Base-by-base conservation (phyloP, 2,113 vertebrate species). In the Phocoena phocoena region DNA sequence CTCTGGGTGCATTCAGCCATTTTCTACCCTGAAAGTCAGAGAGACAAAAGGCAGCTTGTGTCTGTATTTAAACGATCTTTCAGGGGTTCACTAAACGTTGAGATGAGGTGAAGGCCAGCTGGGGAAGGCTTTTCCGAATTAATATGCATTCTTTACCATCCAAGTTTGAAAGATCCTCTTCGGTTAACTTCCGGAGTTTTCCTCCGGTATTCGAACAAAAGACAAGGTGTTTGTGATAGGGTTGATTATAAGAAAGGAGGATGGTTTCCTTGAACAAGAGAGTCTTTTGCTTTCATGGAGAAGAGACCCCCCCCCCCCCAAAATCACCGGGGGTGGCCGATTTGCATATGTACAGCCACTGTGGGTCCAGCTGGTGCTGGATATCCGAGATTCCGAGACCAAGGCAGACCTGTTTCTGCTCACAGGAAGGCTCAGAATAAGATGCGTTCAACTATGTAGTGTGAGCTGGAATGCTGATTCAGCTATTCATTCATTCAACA, bases 381-480 rank as follows among this genome's bases (percentile, higher is more conserved):
- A 23, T 17, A 4, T 11, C 0, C 0, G 20, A 36, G 68, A 63
- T 50, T 13, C 70, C 5, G 58, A 6, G 10, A 11, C 38, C 25
- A 17, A 28, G 13, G 18, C 10, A 12, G 63, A 14, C 1, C 6
- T 3, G 26, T 12, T 15, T 70, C 55, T 10, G 36, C 2, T 50
- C 44, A 14, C 0, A 1, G 21, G 31, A 21, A 33, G 62, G 50
- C 18, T 13, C 50, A 8, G 25, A n/a, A 31, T 23, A 38, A 3
- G 28, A 4, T 41, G 26, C 3, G 28, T 14, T 3, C 3, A 17
- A 3, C 50, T 73, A 5, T 6, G 2, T 1, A 5, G 18, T 26
- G 1, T 28, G 12, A 53, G 28, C 47, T 20, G 93, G 55, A 71
- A 20, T 0, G 10, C 62, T 87, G 25, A 1, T 17, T 10, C 10